These are phyloP conservation scores for Trachymyrmex septentrionalis DNA, from an alignment of 1,140 invertebrate genomes.

Conservation along the genomic window DNA sequence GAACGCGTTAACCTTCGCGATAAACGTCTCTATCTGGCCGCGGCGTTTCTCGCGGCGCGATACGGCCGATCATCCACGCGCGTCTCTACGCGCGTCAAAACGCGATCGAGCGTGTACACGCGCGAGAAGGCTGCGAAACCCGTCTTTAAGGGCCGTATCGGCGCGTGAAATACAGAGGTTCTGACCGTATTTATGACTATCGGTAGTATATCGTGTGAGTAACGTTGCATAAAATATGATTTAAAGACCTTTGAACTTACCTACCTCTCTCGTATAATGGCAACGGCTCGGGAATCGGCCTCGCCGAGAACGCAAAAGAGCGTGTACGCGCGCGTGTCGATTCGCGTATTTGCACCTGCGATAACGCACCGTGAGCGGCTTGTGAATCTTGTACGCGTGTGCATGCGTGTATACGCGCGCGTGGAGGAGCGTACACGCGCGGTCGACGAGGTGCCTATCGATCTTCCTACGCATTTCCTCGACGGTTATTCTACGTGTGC, in stretches of 20 bases:
- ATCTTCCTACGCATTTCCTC: constrained; percentile 68
- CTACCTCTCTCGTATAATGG: constrained; percentile 37
- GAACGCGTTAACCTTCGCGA: constrained; percentile 56
- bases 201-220: constrained; percentile 72
- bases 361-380: constrained; percentile 35
- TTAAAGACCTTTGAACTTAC: constrained; percentile 80
- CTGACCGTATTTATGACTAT: constrained; percentile 76
- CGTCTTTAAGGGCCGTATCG: constrained; percentile 55
- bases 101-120: constrained; percentile 50
- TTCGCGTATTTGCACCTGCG: constrained; percentile 54
- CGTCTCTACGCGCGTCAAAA: constrained; percentile 38
- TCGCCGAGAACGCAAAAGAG: constrained; percentile 16
- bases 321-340: constrained; percentile 37
- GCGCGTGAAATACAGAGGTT: constrained; percentile 49
- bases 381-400: background rate
- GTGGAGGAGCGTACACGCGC: constrained; percentile 45
- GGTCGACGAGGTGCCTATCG: constrained; percentile 49
- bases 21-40: constrained; percentile 57
- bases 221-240: constrained; percentile 81
- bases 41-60: constrained; percentile 6
- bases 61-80: constrained; percentile 14
- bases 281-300: constrained; percentile 32
- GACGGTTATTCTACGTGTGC: constrained; percentile 50
- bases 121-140: constrained; percentile 29
- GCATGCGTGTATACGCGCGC: background rate